Base-by-base conservation (phyloP, 2,113 vertebrate genomes). In the Hoplias malabaricus region DNA sequence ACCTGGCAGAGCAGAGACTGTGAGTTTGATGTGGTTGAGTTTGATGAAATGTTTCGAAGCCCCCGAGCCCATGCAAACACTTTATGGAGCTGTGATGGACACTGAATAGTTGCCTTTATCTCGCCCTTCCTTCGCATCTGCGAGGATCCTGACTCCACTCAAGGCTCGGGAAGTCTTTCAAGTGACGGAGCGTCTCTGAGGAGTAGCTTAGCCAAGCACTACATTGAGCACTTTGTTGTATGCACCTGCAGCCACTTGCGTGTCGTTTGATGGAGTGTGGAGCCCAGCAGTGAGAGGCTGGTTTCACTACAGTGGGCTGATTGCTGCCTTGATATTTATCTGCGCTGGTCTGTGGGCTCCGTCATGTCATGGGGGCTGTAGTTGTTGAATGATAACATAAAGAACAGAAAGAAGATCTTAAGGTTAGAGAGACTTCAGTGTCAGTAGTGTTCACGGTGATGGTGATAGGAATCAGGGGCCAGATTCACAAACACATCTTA, bases 1-100 rank as follows among this genome's bases (percentile, higher is more conserved):
- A 70, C 83, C 82, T 76, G 77, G 82, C 80, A 72, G n/a, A 53
- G 73, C 57, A 46, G 42, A 23, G 5, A 16, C 31, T 19, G 46
- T 12, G 10, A 14, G 65, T 86, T 84, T 82, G 59, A 82, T 86
- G 85, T 83, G 78, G 78, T 86, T 80, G 50, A 21, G n/a, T n/a
- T n/a, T n/a, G n/a, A 43, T 21, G 46, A 46, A 50, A 70, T 6
- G 8, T 61, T 69, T 59, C 5, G 10, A 57, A 33, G 12, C 36
- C 61, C 40, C 38, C 11, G 12, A 54, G 73, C 40, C 61, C 43
- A 50, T 50, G 73, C 23, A n/a, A 62, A 73, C 48, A 50, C 62
- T 73, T 82, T 83, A 69, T 16, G 7, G 68, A 68, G 67, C 54
- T 10, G 48, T 40, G 67, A 75, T 67, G 6, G 48, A 57, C 71